Conservation (phyloP, 2,113 vertebrate genomes). For the Carettochelys insculpta region DNA sequence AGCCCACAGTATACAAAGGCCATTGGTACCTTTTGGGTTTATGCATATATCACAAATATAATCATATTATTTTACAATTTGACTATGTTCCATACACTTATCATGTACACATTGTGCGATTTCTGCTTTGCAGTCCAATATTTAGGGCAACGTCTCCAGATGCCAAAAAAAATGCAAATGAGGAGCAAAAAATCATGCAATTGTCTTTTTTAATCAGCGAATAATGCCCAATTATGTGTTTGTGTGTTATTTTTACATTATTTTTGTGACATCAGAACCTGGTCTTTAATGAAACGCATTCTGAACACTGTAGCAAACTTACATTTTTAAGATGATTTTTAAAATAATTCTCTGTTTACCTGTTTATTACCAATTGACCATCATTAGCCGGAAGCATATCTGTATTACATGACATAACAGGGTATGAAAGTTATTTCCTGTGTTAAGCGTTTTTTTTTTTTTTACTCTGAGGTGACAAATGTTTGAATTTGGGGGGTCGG, state of each 20-base stretch:
- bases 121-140: conserved; percentile 48
- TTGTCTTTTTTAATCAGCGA: conserved; percentile 57
- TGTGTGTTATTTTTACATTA: conserved; percentile 65
- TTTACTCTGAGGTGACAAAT: background rate
- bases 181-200: conserved; percentile 45
- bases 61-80: conserved; percentile 29
- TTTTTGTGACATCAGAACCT: conserved; percentile 67
- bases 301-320: conserved; percentile 65
- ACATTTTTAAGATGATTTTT: conserved; percentile 37
- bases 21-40: conserved; percentile 46
- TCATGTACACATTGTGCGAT: conserved; percentile 32
- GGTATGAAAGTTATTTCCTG: background rate
- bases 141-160: conserved; percentile 36
- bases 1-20: background rate
- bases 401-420: background rate
- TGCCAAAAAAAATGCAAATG: conserved; percentile 31
- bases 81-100: background rate
- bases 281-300: conserved; percentile 65
- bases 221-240: conserved; percentile 49
- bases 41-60: conserved; percentile 59
- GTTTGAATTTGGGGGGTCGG: conserved; percentile 15
- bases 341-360: conserved; percentile 47
- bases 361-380: conserved; percentile 13
- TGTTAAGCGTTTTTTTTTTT: conserved; percentile 21
- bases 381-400: background rate